Evolutionary conservation across 2,113 vertebrate genomes (phyloP).

Genomic region (Pelecanus crispus): DNA sequence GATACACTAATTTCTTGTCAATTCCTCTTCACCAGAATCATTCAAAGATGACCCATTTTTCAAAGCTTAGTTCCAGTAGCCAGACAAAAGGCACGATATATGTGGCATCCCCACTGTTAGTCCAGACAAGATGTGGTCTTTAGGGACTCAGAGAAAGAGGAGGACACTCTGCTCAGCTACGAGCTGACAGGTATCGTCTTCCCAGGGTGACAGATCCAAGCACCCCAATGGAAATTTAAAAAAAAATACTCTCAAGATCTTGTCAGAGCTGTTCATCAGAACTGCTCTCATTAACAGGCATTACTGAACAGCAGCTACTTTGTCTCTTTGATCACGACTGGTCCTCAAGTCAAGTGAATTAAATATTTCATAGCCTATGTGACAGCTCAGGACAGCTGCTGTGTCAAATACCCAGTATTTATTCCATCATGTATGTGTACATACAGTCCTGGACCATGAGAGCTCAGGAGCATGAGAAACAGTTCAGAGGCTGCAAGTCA

Average conservation of each 20-base stretch:
- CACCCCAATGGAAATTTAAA: not conserved
- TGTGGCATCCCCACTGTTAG: not conserved
- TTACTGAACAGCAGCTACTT: conserved; percentile 2
- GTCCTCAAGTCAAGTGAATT: conserved; percentile 15
- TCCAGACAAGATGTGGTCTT: not conserved
- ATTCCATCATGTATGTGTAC: not conserved
- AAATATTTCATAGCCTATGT: not conserved
- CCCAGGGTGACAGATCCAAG: not conserved
- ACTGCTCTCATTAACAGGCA: not conserved
- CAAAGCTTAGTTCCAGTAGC: not conserved
- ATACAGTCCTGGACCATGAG: not conserved
- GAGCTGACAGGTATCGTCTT: not conserved
- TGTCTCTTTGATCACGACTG: not conserved
- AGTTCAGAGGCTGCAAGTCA: not conserved
- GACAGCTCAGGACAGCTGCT: conserved; percentile 33
- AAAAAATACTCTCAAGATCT: not conserved
- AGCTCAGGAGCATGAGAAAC: not conserved
- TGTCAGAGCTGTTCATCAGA: conserved; percentile 26
- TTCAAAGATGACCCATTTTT: not conserved
- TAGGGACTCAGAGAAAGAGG: not conserved
- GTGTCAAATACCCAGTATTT: not conserved
- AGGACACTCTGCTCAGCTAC: not conserved
- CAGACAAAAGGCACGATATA: not conserved
- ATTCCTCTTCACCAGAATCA: not conserved
- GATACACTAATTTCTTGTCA: not conserved